phyloP scores from a whole-genome alignment of 2,888 invertebrate species.

The Acleris cristana region DNA sequence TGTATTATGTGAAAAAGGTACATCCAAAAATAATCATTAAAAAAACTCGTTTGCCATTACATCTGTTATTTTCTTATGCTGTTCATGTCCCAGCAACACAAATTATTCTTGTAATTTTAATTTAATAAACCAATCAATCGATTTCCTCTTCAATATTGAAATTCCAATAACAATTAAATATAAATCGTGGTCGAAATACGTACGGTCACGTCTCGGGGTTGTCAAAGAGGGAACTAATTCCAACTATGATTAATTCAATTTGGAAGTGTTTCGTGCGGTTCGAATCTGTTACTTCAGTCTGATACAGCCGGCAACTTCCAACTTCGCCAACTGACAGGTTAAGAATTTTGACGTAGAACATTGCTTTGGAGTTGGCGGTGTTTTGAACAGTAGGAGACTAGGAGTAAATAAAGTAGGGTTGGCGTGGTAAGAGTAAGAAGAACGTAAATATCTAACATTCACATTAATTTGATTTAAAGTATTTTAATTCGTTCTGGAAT shows the following conservation, averaged over 20 bases:
- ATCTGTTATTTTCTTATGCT: no score
- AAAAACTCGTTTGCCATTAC: no score
- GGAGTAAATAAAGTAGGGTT: no score
- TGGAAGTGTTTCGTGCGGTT: slow-evolving; percentile 66
- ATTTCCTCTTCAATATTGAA: slow-evolving; percentile 13
- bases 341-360: slow-evolving; percentile 42
- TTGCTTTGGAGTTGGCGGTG: slow-evolving; percentile 8
- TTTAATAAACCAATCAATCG: neutral
- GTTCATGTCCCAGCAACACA: no score
- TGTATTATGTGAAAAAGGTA: no score
- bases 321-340: slow-evolving; percentile 58
- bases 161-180: slow-evolving; percentile 40
- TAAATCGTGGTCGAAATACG: slow-evolving; percentile 49
- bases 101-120: no score
- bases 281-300: slow-evolving; percentile 73
- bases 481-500: no score
- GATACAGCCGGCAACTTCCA: slow-evolving; percentile 46
- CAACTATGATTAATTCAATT: slow-evolving; percentile 81
- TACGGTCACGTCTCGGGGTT: slow-evolving; percentile 69
- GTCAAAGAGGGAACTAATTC: slow-evolving; percentile 78
- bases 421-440: no score
- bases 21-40: no score
- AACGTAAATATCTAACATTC: no score
- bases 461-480: no score
- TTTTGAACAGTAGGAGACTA: neutral